Conservation (phyloP, 2,113 vertebrate species). For the Gymnogyps californianus region DNA sequence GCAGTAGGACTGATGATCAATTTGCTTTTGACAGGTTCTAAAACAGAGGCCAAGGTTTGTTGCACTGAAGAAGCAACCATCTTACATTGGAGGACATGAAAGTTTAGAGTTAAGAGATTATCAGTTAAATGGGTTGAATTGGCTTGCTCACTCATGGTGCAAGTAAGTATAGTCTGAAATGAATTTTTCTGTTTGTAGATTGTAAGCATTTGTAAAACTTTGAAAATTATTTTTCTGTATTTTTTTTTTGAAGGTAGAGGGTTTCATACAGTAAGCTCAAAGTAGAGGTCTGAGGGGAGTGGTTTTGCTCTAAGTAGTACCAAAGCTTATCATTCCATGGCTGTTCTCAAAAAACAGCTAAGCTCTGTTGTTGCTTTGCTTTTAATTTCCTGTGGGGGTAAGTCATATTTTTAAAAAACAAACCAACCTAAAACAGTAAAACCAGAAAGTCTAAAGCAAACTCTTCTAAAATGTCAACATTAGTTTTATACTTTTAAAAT, state of each 20-base stretch:
- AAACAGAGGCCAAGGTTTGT: conserved; percentile 95
- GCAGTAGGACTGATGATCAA: neutral
- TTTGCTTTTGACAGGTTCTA: conserved; percentile 79
- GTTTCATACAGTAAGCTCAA: neutral
- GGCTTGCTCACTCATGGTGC: conserved; percentile 99
- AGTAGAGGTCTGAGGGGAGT: neutral
- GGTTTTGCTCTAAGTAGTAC: neutral
- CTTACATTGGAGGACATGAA: conserved; percentile 87
- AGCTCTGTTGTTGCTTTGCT: neutral
- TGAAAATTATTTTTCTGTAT: neutral
- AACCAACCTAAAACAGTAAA: neutral
- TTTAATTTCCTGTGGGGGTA: neutral
- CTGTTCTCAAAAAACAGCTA: neutral
- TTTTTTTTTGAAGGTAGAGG: neutral
- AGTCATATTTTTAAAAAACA: neutral
- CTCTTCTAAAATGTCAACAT: neutral
- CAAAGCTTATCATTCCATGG: neutral
- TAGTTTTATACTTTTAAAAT: neutral
- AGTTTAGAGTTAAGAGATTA: conserved; percentile 94
- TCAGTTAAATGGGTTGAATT: conserved; percentile 94
- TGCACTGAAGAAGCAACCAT: conserved; percentile 92
- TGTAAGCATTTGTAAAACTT: neutral
- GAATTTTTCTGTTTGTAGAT: neutral
- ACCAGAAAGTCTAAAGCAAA: neutral
- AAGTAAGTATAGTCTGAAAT: conserved; percentile 81